A percentile compares a stretch with the other conserved stretches of the same genome.
Evolutionary conservation across 2,888 invertebrate genomes (phyloP).

Genomic region (Tipula vernalis): DNA sequence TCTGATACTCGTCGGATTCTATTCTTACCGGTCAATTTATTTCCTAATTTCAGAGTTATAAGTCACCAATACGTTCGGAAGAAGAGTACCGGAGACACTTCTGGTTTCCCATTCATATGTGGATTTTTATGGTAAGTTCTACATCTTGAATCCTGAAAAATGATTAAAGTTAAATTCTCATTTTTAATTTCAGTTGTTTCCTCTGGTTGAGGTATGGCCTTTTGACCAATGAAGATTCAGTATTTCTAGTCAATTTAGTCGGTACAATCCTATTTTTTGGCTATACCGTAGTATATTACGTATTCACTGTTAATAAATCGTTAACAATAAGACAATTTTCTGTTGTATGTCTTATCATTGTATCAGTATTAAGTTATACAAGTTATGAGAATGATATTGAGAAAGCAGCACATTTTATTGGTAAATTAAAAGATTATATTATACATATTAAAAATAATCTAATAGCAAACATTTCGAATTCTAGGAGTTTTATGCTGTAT

Average conservation of each 20-base stretch:
- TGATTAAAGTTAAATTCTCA: background rate
- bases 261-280: slow-evolving; percentile 51
- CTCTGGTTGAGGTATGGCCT: slow-evolving; percentile 65
- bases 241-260: slow-evolving; percentile 56
- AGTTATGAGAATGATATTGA: slow-evolving; percentile 38
- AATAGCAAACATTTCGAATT: background rate
- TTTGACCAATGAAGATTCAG: slow-evolving; percentile 49
- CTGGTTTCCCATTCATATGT: slow-evolving; percentile 56
- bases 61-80: slow-evolving; percentile 55
- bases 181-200: slow-evolving; percentile 41
- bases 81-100: slow-evolving; percentile 54
- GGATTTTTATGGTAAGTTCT: slow-evolving; percentile 47
- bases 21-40: background rate
- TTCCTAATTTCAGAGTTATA: slow-evolving; percentile 44
- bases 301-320: slow-evolving; percentile 52
- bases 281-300: slow-evolving; percentile 52
- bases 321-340: slow-evolving; percentile 44
- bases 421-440: slow-evolving; percentile 28
- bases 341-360: slow-evolving; percentile 37
- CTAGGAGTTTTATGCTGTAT: slow-evolving; percentile 46
- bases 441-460: background rate
- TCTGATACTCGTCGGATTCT: too few species aligned
- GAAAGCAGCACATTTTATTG: slow-evolving; percentile 43
- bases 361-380: slow-evolving; percentile 41
- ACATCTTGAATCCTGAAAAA: background rate